These are phyloP conservation scores for Limanda limanda DNA, from an alignment of 2,113 vertebrate genomes.

Conservation along the genomic window DNA sequence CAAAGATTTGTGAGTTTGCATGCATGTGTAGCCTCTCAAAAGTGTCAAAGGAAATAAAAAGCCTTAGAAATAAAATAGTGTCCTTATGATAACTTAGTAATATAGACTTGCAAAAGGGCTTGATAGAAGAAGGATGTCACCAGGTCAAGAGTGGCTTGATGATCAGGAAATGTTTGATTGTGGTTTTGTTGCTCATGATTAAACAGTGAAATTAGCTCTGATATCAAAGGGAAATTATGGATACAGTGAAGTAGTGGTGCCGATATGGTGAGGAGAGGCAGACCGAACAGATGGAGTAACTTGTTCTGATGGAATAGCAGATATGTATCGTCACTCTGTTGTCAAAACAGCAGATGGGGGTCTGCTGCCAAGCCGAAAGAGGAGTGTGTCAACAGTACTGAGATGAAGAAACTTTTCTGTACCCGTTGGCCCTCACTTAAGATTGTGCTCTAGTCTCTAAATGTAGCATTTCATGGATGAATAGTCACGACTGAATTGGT, in stretches of 20 bases:
- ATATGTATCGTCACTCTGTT: conserved; percentile 57
- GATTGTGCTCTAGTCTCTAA: background rate
- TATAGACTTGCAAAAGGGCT: background rate
- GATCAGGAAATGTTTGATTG: conserved; percentile 35
- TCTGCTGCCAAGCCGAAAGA: conserved; percentile 44
- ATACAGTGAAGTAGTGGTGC: conserved; percentile 41
- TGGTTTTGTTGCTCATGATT: conserved; percentile 41
- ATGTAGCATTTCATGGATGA: background rate
- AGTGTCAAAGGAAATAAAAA: too few species aligned
- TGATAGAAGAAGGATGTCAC: background rate
- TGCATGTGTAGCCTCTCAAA: too few species aligned
- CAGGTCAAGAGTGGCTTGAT: conserved; percentile 33
- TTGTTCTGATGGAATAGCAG: conserved; percentile 58
- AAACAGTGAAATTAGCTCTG: conserved; percentile 34
- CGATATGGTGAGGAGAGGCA: conserved; percentile 39
- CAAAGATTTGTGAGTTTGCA: too few species aligned
- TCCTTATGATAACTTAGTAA: conserved; percentile 10
- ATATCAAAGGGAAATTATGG: conserved; percentile 71
- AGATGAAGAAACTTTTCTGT: conserved; percentile 33
- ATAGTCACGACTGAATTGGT: background rate
- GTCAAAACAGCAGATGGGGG: conserved; percentile 78
- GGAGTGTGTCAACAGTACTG: conserved; percentile 25
- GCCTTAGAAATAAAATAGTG: too few species aligned
- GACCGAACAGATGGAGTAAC: conserved; percentile 72
- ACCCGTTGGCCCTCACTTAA: background rate